Evolutionary conservation across 2,797 vertebrate genomes (phyloP), one percentile per base, ranked within the genome.

Genomic region (Sylvilagus floridanus): DNA sequence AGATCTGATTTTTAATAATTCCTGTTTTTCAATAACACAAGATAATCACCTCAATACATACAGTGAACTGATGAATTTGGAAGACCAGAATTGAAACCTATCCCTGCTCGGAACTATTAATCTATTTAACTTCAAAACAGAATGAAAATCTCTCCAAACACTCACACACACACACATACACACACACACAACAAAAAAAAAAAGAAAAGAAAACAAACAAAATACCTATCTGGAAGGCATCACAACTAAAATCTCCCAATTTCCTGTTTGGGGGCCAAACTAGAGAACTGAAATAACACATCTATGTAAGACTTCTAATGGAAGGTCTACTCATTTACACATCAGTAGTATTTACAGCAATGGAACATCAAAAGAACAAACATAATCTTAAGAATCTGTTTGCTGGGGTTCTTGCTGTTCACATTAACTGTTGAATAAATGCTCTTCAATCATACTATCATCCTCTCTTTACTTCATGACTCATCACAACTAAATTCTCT

Each of bases 261-360:
- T 37, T 24, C 32, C 57, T 91, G 37, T 79, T 3, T 30, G 52
- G 22, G 30, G 14, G 24, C 62, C 12, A 32, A 91, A 88, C 12
- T 84, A 42, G 24, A 95, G 35, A 93, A 65, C 84, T 91, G 54
- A 83, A 93, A 94, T 2, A 62, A 3, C 83, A 85, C 93, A 75
- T 75, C 9, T 68, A 81, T 2, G 6, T 42, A 62, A 88, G n/a
- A 83, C 82, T 68, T 73, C 63, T n/a, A 83, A 94, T 17, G 35
- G 57, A 87, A 81, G 77, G 1, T 77, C 32, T 83, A 17, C 47
- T 85, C 57, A 88, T 86, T 72, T 76, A 47, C 7, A 76, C 7
- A 92, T n/a, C 32, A 37, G 16, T 8, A 47, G 4, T 57, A 65
- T 5, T 35, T 71, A 52, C 37, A 89, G 77, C 35, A 83, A 42